A percentile compares a stretch with the other conserved stretches of the same genome.
Conservation (phyloP, 2,888 invertebrate genomes). For the Drosophila setosimentum region DNA sequence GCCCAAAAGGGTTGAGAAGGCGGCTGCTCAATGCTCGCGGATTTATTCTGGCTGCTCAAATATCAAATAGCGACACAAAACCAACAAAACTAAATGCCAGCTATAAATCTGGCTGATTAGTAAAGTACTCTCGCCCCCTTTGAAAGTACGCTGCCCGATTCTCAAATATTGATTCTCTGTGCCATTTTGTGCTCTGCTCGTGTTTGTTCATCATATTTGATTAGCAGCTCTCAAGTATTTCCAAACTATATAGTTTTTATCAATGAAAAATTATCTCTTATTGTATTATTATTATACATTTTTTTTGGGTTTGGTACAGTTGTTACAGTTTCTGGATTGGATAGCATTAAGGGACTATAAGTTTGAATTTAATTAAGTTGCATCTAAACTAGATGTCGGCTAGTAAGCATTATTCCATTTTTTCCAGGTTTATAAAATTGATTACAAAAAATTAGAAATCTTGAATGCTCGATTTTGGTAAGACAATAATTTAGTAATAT, state of each 20-base stretch:
- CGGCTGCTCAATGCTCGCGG: constrained; percentile 22
- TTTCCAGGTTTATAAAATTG: too few relatives aligned
- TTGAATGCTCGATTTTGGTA: too few relatives aligned
- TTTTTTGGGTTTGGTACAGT: constrained; percentile 28
- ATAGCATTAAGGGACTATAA: background rate
- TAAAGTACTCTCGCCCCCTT: constrained; percentile 72
- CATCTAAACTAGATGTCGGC: background rate
- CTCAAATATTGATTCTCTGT: constrained; percentile 4
- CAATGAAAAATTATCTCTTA: constrained; percentile 17
- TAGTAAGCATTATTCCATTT: too few relatives aligned
- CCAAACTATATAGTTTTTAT: constrained; percentile 16
- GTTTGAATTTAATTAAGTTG: background rate
- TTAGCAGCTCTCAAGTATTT: constrained; percentile 21
- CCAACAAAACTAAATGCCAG: constrained; percentile 74
- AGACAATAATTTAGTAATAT: too few relatives aligned
- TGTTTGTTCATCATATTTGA: constrained; percentile 28
- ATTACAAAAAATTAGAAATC: too few relatives aligned
- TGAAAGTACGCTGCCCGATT: constrained; percentile 15
- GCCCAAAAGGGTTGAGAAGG: constrained; percentile 54
- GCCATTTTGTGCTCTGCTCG: background rate
- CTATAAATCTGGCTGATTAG: constrained; percentile 76
- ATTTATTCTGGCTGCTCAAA: constrained; percentile 50
- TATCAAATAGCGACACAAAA: constrained; percentile 50
- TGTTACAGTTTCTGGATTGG: constrained; percentile 3
- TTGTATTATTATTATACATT: too few relatives aligned